Base-by-base conservation (phyloP, 1,140 invertebrate genomes). In the Aleiodes sp. region DNA sequence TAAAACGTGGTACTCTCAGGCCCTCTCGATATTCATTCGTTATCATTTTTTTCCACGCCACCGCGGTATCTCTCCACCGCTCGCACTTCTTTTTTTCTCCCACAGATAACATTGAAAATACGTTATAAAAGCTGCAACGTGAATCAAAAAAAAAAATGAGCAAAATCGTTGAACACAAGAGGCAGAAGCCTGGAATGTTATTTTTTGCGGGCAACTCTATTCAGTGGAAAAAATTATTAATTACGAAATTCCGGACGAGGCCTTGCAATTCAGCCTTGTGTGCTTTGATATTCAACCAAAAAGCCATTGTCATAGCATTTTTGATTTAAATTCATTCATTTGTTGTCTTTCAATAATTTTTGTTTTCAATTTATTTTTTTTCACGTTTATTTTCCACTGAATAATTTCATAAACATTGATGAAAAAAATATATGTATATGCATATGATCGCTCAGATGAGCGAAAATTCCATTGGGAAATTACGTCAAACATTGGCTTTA, bases 181-280 rank as follows among this genome's bases (percentile, higher is more conserved):
- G 21, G 46, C 46, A 24, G 26, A 52, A 52, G 46, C 46, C 2
- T 21, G 46, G 46, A 52, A 52, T 52, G 46, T 52, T 52, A 52
- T 52, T 52, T 52, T 52, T 52, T 52, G 46, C 21, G 46, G 21
- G 46, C 46, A 52, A 52, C 46, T 52, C 46, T 52, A 52, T 52
- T 21, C 46, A 52, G 19, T 9, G 46, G 46, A 52, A 52, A 52
- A 35, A 52, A 52, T 24, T 52, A 52, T 52, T 52, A 52, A 52
- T 52, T 52, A 52, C 46, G 46, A 52, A 52, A 52, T 52, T 52
- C 46, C 46, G 46, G 21, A 52, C 21, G 46, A 52, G n/a, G 46
- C 46, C 8, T 52, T 24, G 46, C 19, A 4, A 2, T 16, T 43
- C 39, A 43, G n/a, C n/a, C n/a, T n/a, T 43, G 2, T 52, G 46